phyloP scores from a whole-genome alignment of 2,888 invertebrate genomes.

The Seira musarum region DNA sequence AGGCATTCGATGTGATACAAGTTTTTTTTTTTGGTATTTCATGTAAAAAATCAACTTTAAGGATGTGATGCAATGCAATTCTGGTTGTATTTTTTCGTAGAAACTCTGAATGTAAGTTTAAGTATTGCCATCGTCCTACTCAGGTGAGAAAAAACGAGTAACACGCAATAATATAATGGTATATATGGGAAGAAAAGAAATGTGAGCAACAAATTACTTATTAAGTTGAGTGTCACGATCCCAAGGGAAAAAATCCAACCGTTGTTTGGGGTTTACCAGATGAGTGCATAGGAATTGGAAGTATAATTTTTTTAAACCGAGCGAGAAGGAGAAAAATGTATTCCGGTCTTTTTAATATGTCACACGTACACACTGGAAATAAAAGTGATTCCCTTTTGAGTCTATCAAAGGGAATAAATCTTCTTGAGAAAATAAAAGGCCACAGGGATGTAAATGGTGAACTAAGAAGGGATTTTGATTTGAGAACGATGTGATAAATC shows the following conservation, averaged over 20 bases:
- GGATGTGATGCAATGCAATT: too few species aligned
- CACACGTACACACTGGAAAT: not conserved
- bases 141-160: conserved; percentile 38
- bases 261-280: conserved; percentile 44
- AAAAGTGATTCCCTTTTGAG: conserved; percentile 33
- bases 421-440: conserved; percentile 9
- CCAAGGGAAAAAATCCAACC: conserved; percentile 29
- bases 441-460: conserved; percentile 30
- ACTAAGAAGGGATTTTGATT: conserved; percentile 32
- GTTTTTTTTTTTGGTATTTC: too few species aligned
- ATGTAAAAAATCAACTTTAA: too few species aligned
- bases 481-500: conserved; percentile 16
- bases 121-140: not conserved
- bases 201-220: conserved; percentile 25
- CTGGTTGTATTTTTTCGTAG: too few species aligned
- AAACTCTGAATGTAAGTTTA: too few species aligned
- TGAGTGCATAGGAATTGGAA: conserved; percentile 26
- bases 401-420: conserved; percentile 45
- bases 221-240: conserved; percentile 50
- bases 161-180: not conserved
- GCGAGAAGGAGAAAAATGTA: not conserved
- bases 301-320: conserved; percentile 4
- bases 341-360: conserved; percentile 12
- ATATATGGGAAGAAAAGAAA: not conserved
- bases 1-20: too few species aligned